Conservation (phyloP, 1,140 invertebrate species). For the Sminthurinus signatus region DNA sequence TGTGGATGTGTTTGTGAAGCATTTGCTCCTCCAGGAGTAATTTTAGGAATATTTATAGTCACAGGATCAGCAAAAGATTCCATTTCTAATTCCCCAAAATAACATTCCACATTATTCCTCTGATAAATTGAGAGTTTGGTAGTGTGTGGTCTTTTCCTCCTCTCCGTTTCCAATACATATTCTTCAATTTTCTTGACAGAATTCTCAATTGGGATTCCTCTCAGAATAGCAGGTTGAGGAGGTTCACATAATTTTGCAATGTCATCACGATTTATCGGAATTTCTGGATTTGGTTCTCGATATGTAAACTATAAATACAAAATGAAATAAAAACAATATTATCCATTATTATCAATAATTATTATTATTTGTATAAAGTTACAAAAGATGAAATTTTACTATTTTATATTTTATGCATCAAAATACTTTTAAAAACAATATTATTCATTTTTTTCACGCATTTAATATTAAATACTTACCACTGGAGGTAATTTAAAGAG, state of each 20-base stretch:
- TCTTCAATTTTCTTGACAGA: constrained; percentile 35
- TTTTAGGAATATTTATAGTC: too few relatives aligned
- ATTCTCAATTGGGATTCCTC: constrained; percentile 30
- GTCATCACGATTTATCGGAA: constrained; percentile 23
- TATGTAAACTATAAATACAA: neutral
- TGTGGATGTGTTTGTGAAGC: too few relatives aligned
- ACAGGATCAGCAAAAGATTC: constrained; percentile 30
- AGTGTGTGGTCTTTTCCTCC: constrained; percentile 34
- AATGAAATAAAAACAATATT: neutral
- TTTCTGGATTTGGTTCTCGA: too few relatives aligned
- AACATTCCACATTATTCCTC: constrained; percentile 34
- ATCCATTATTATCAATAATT: neutral
- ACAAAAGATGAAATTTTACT: too few relatives aligned
- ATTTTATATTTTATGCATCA: too few relatives aligned
- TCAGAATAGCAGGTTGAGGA: constrained; percentile 28
- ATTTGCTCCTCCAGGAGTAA: too few relatives aligned
- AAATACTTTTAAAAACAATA: too few relatives aligned
- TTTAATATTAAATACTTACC: too few relatives aligned
- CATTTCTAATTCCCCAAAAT: constrained; percentile 39
- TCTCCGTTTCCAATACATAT: constrained; percentile 39
- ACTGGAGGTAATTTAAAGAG: neutral
- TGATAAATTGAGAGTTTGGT: constrained; percentile 37
- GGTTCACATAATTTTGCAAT: constrained; percentile 18
- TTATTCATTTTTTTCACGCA: too few relatives aligned
- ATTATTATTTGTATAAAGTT: too few relatives aligned